A percentile compares a stretch with the other conserved stretches of the same genome.
Conservation (phyloP, 1,140 invertebrate species). For the Psix sp. region DNA sequence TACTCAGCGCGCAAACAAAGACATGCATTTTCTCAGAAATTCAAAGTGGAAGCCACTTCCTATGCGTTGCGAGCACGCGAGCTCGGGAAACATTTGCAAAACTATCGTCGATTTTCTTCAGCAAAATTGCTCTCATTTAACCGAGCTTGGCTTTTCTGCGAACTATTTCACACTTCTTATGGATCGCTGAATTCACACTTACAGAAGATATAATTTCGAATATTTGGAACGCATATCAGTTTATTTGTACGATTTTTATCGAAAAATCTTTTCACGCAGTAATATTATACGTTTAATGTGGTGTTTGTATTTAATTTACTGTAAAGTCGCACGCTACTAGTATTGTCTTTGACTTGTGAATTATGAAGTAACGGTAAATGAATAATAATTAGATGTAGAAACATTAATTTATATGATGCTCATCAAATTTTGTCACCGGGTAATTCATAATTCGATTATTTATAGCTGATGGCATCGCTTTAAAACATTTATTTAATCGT, state of each 20-base stretch:
- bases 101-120: constrained; percentile 44
- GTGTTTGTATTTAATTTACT: constrained; percentile 41
- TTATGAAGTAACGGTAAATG: too few relatives aligned
- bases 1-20: constrained; percentile 31
- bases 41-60: constrained; percentile 24
- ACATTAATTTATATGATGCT: too few relatives aligned
- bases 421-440: too few relatives aligned
- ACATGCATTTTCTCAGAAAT: constrained; percentile 48
- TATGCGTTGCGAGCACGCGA: constrained; percentile 33
- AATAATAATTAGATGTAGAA: too few relatives aligned
- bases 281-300: constrained; percentile 20
- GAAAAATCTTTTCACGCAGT: too few relatives aligned
- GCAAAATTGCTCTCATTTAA: constrained; percentile 46
- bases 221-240: constrained; percentile 11
- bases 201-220: constrained; percentile 8
- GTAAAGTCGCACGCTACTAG: too few relatives aligned
- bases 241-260: constrained; percentile 27
- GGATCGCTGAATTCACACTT: constrained; percentile 28
- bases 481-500: too few relatives aligned
- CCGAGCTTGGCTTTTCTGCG: constrained; percentile 33
- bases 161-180: constrained; percentile 41
- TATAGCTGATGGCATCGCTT: too few relatives aligned
- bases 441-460: too few relatives aligned
- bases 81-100: constrained; percentile 39
- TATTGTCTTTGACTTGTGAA: too few relatives aligned